Conservation (phyloP, 2,888 invertebrate genomes). For the Xylocampa areola region DNA sequence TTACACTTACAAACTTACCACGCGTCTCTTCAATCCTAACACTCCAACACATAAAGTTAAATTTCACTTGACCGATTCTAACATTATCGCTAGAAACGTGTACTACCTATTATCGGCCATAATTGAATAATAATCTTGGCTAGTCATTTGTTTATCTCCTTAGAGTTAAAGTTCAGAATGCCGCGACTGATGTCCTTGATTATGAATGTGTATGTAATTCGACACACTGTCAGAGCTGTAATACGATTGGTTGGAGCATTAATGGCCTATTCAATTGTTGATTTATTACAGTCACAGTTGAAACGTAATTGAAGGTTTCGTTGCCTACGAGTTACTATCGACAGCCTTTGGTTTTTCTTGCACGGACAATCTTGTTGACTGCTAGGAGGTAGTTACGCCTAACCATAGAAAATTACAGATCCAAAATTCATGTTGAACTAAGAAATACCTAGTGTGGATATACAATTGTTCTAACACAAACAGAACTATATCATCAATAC, state of each 20-base stretch:
- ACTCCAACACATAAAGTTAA: constrained; percentile 34
- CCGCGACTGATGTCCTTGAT: constrained; percentile 53
- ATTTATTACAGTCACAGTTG: constrained; percentile 70
- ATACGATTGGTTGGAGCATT: constrained; percentile 70
- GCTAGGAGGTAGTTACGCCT: constrained; percentile 6
- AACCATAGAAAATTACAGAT: constrained; percentile 2
- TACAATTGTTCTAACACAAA: constrained; percentile 16
- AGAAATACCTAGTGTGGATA: no score
- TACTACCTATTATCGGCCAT: constrained; percentile 35
- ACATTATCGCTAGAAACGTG: constrained; percentile 43
- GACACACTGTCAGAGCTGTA: constrained; percentile 64
- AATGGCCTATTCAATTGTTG: constrained; percentile 66
- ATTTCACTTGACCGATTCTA: constrained; percentile 42
- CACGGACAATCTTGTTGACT: constrained; percentile 28
- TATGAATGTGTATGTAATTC: constrained; percentile 62
- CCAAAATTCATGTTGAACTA: no score
- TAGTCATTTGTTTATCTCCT: constrained; percentile 51
- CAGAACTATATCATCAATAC: constrained; percentile 4
- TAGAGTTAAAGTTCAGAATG: constrained; percentile 48
- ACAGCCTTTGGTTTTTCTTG: constrained; percentile 23
- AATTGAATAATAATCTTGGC: constrained; percentile 55
- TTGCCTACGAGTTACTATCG: constrained; percentile 40
- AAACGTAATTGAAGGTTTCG: constrained; percentile 69
- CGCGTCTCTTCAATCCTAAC: constrained; percentile 22
- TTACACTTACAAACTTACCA: constrained; percentile 45